phyloP scores from a whole-genome alignment of 1,140 invertebrate genomes.

The Camponotus pennsylvanicus region DNA sequence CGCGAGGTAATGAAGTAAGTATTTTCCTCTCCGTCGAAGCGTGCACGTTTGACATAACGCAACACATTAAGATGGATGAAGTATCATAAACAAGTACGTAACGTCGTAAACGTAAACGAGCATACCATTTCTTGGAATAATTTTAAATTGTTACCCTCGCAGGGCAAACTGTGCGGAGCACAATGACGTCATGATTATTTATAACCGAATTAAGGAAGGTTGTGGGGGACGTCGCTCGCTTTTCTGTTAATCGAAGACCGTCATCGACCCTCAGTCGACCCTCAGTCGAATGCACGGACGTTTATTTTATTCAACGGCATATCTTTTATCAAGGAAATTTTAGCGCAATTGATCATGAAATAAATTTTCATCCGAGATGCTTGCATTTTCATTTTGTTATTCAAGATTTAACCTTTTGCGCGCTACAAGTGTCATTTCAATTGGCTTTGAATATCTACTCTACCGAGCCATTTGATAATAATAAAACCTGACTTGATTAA shows the following conservation, averaged over 20 bases:
- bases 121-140: slow-evolving; percentile 25
- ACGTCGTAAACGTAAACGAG: not conserved
- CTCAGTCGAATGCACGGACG: slow-evolving; percentile 7
- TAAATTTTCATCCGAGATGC: slow-evolving; percentile 6
- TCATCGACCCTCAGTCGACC: not conserved
- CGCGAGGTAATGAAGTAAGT: not conserved
- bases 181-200: slow-evolving; percentile 39
- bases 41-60: not conserved
- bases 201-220: slow-evolving; percentile 48
- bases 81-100: not conserved
- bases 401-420: not conserved
- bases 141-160: slow-evolving; percentile 26
- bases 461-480: too few species aligned
- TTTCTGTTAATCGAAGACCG: slow-evolving; percentile 45
- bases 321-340: slow-evolving; percentile 17
- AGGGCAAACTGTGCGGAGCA: not conserved
- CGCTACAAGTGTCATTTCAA: too few species aligned
- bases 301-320: slow-evolving; percentile 37
- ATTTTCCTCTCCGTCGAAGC: not conserved
- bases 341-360: not conserved
- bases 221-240: slow-evolving; percentile 3
- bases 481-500: too few species aligned
- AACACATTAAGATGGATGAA: slow-evolving; percentile 24
- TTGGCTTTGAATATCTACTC: too few species aligned
- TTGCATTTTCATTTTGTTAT: not conserved